Conservation (phyloP, 2,888 invertebrate genomes). For the Thumatha senex region DNA sequence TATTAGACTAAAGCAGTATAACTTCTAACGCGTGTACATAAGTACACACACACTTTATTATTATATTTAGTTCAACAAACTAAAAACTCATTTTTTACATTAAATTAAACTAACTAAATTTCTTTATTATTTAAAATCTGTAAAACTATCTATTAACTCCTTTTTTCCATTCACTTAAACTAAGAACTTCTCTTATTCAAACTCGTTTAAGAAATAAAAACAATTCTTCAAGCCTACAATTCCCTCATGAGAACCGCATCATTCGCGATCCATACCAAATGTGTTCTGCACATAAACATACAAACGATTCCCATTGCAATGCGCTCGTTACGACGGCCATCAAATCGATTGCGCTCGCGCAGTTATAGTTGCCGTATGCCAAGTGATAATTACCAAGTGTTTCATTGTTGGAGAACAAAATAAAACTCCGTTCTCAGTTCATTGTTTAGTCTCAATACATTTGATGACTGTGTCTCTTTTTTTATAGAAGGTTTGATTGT, state of each 20-base stretch:
- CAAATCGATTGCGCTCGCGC: conserved; percentile 20
- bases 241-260: conserved; percentile 46
- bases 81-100: no score
- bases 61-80: no score
- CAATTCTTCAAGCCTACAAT: not conserved
- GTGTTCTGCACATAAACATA: conserved; percentile 41
- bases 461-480: not conserved
- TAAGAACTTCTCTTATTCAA: no score
- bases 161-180: no score
- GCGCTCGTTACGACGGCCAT: conserved; percentile 18
- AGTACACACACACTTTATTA: no score
- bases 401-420: conserved; percentile 5
- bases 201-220: no score
- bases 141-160: no score
- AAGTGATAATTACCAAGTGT: conserved; percentile 18
- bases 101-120: no score
- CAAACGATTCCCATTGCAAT: conserved; percentile 14
- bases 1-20: no score
- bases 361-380: conserved; percentile 17
- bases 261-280: conserved; percentile 47
- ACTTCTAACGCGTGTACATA: no score
- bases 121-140: no score
- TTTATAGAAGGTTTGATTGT: no score
- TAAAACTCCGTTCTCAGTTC: not conserved
- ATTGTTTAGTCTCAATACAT: conserved; percentile 2